Base-by-base conservation (phyloP, 1,140 invertebrate genomes). In the Aporrectodea caliginosa region DNA sequence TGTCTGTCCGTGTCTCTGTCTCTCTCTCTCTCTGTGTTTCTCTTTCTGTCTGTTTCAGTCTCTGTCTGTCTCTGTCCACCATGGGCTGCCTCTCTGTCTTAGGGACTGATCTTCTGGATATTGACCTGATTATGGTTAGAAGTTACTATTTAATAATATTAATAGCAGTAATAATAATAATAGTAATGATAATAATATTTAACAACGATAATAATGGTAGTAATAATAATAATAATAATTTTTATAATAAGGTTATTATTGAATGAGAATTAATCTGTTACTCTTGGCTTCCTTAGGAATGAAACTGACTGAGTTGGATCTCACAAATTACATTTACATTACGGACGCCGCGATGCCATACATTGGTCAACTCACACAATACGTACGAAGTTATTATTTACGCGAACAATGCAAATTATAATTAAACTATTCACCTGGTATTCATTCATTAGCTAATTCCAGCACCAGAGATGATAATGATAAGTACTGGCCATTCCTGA, bases 301-400 rank as follows among this genome's bases (percentile, higher is more conserved):
- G 78, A 79, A 79, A 1, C 81, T 86, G 27, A 78, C 82, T 14
- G 73, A 73, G 14, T 77, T 86, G 32, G 84, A 86, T 71, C 80
- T 86, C 1, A 86, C 84, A 35, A 86, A 86, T 77, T 86, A 84
- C 79, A 84, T 84, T 43, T 83, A 85, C 76, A 78, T 85, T 68
- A 83, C 82, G 0, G 84, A 86, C 78, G 73, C 80, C n/a, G 84
- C 84, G 29, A 83, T 86, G 82, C 33, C 74, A 74, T 79, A 83
- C 34, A 77, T 85, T 6, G 82, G 83, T 1, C 79, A 84, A 71
- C 83, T 85, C 31, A 78, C 71, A 75, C 84, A 80, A 83, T 85
- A 79, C 71, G 83, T 69, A 29, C 0, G 29, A 2, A 0, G 22
- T 6, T 58, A n/a, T n/a, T n/a, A n/a, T n/a, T n/a, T n/a, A n/a